Evolutionary conservation across 2,797 vertebrate genomes (phyloP).

Genomic region (Allobates femoralis): DNA sequence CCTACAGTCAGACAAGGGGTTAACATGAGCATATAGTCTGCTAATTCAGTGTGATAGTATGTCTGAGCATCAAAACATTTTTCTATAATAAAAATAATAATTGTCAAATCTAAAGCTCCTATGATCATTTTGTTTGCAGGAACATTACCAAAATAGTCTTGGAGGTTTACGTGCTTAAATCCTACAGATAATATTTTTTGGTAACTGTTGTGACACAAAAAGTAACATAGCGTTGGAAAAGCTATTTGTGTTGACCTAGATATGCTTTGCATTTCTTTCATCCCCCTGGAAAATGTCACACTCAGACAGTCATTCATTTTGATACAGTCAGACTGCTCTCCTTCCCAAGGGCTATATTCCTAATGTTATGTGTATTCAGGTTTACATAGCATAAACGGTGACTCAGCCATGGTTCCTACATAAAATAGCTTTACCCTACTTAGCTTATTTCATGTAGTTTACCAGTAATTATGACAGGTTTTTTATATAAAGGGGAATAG

Average conservation of each 20-base stretch:
- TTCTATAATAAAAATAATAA: not conserved
- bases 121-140: not conserved
- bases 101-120: not conserved
- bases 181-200: not conserved
- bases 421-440: not conserved
- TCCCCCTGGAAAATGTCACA: slow-evolving; percentile 49
- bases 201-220: slow-evolving; percentile 11
- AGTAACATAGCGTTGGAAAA: slow-evolving; percentile 11
- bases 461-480: not conserved
- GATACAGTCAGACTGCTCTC: slow-evolving; percentile 46
- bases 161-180: not conserved
- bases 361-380: slow-evolving; percentile 54
- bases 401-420: slow-evolving; percentile 27
- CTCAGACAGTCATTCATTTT: slow-evolving; percentile 54
- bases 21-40: slow-evolving; percentile 8
- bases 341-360: slow-evolving; percentile 51
- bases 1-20: slow-evolving; percentile 21
- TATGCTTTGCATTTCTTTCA: slow-evolving; percentile 39
- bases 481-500: not conserved
- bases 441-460: not conserved
- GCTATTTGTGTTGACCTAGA: slow-evolving; percentile 49
- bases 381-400: slow-evolving; percentile 33
- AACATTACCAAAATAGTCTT: not conserved
- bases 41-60: not conserved
- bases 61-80: not conserved